Percentiles rank a stretch among this genome's conserved stretches.
These are phyloP conservation scores for Tenodera sinensis DNA, from an alignment of 2,888 invertebrate species.

Conservation along the genomic window DNA sequence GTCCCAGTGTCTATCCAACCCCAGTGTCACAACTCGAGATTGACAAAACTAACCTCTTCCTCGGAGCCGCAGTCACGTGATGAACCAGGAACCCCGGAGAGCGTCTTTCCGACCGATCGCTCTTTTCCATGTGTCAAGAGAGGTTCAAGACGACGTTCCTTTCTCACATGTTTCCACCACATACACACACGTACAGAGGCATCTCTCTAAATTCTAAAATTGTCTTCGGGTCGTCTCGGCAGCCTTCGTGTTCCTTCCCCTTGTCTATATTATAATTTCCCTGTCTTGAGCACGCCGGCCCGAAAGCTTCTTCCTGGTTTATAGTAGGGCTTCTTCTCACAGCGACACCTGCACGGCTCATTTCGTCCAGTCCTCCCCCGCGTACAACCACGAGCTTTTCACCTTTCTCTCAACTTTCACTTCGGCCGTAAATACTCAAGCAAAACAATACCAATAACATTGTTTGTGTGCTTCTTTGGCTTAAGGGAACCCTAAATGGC, in stretches of 20 bases:
- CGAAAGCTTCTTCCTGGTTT: neutral
- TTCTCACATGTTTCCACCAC: neutral
- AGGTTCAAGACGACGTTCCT: neutral
- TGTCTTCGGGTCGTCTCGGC: constrained; percentile 23
- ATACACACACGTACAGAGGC: neutral
- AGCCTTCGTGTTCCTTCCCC: neutral
- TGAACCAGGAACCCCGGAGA: neutral
- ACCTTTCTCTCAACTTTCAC: too few species aligned
- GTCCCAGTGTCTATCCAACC: neutral
- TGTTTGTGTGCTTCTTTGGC: too few species aligned
- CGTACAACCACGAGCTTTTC: too few species aligned
- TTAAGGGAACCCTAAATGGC: too few species aligned
- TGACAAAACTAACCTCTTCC: neutral
- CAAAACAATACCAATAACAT: too few species aligned
- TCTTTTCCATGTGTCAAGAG: neutral
- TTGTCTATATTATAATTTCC: neutral
- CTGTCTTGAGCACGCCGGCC: neutral
- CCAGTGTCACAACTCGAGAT: neutral
- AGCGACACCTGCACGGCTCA: neutral
- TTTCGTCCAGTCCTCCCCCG: neutral
- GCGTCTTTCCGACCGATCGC: neutral
- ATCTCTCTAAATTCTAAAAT: constrained; percentile 17
- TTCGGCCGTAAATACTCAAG: too few species aligned
- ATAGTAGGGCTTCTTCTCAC: neutral
- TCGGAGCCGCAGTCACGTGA: neutral